Base-by-base conservation (phyloP, 1,140 invertebrate genomes). In the Pogonognathellus flavescens region DNA sequence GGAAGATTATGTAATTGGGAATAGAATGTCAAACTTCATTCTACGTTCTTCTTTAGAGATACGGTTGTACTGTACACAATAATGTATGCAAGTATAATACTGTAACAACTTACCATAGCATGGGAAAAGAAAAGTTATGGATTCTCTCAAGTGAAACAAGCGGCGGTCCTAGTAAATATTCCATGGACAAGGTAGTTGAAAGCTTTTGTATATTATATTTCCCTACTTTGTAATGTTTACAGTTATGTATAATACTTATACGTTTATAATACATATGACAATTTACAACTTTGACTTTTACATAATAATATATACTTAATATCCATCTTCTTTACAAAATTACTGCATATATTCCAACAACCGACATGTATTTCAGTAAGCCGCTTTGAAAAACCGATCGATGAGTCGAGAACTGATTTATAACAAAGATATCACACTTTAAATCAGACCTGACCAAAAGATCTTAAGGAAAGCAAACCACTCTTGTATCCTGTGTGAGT, bases 391-490 rank as follows among this genome's bases (percentile, higher is more conserved):
- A 49, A 57, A 41, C n/a, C 59, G 59, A 85, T 85, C 84, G 84
- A 85, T 85, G 84, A 80, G 53, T 41, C 41, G 41, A 55, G 70
- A 76, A 76, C 31, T 49, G 70, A 85, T 85, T 85, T 85, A 82
- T 82, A 55, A 72, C 18, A 49, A 20, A 81, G 84, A 85, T 85
- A 85, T 85, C 80, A 66, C 25, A 85, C 55, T 85, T 85, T 84
- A 76, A 31, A 80, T 55, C 41, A n/a, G 31, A 50, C 70, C 70
- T 76, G 70, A 76, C 70, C 50, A 81, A 25, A 22, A 20, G 50
- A 57, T 55, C n/a, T 57, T 9, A 25, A 57, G 31, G 41, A 80
- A 80, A 41, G 14, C 41, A 55, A 81, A 41, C 31, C 31, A 41
- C 31, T 41, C 31, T 41, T 3, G 31, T 41, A 41, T 41, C 31